These are phyloP conservation scores for Chiloscyllium punctatum DNA, from an alignment of 2,797 vertebrate species.

Conservation along the genomic window DNA sequence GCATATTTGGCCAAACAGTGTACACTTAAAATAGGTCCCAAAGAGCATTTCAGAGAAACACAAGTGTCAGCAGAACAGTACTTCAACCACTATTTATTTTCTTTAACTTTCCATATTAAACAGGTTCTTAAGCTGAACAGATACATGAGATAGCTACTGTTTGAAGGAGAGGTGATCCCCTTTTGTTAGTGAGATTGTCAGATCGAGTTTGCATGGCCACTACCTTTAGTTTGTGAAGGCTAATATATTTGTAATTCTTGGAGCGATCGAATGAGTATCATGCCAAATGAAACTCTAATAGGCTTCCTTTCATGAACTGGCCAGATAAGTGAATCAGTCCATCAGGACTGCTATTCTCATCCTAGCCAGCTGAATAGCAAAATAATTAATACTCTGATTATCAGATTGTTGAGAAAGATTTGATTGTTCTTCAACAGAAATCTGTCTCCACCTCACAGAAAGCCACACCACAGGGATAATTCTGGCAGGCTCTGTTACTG, in stretches of 20 bases:
- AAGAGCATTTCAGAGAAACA: background rate
- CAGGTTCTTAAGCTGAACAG: background rate
- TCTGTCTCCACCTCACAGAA: conserved; percentile 17
- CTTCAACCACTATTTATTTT: background rate
- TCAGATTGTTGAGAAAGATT: conserved; percentile 1
- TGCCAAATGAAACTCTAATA: conserved; percentile 8
- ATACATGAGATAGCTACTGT: background rate
- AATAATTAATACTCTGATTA: conserved; percentile 11
- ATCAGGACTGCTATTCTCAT: background rate
- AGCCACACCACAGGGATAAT: background rate
- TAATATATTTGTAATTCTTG: background rate
- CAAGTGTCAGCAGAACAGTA: background rate
- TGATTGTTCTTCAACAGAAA: conserved; percentile 27
- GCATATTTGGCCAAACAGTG: background rate
- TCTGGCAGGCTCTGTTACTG: background rate
- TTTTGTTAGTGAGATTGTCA: conserved; percentile 2
- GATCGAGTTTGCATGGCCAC: background rate
- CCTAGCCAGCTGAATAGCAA: background rate
- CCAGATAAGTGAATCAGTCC: background rate
- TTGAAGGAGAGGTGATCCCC: background rate
- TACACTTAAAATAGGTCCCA: background rate
- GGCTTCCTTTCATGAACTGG: background rate
- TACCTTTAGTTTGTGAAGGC: background rate
- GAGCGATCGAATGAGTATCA: background rate
- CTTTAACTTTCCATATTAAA: background rate